Evolutionary conservation across 2,113 vertebrate genomes (phyloP), one percentile per base, ranked within the genome.

Genomic region (Zapornia atra): DNA sequence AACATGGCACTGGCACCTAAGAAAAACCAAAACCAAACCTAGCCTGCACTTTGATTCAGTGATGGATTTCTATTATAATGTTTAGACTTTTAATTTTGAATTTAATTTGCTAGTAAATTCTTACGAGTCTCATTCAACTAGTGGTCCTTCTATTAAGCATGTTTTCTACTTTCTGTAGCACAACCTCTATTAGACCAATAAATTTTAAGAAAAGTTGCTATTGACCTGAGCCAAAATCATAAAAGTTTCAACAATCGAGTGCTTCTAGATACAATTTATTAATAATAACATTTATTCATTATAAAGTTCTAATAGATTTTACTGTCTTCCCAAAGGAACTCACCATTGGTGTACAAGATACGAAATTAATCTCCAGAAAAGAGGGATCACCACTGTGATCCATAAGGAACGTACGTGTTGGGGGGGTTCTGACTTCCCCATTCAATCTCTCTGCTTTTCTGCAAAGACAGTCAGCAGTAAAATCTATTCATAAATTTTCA

Each of bases 71-170:
- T 90, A 2, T 26, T 59, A 72, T 19, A 46, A 65, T n/a, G 31
- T 40, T 68, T 50, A 25, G 51, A 85, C 2, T 17, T 82, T 60
- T 14, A 8, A 12, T 65, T 81, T 77, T 87, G 51, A 18, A 53
- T 82, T 65, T 42, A 36, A 34, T 92, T 90, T 90, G 20, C 13
- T 50, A 11, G 29, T 50, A 90, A 83, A 81, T 90, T 83, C 14
- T 34, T 54, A 11, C 2, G 3, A 60, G 22, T 65, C 15, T 66
- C 24, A 40, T 73, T 83, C 56, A 83, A 36, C 6, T 73, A 53
- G 26, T 80, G 44, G 7, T 17, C 10, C 9, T 93, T 69, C 26
- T 88, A 1, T 65, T 88, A 71, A 60, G 11, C 7, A 26, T 44
- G 12, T 79, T 88, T 77, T 69, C 12, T 77, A 10, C 83, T 81